phyloP scores from a whole-genome alignment of 2,113 vertebrate genomes.

The Mobula hypostoma region DNA sequence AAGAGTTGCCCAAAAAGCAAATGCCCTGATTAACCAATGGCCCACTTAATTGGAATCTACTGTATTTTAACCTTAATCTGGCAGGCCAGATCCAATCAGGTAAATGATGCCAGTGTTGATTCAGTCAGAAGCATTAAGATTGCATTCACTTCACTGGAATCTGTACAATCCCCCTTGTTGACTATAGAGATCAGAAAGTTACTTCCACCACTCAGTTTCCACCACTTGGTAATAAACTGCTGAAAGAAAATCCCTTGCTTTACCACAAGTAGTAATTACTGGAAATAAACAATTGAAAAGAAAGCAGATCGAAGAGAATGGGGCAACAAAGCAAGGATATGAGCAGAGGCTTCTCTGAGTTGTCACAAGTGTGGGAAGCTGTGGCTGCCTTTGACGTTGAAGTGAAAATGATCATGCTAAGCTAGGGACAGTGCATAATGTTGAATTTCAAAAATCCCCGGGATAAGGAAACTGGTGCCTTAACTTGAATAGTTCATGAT shows the following conservation, averaged over 20 bases:
- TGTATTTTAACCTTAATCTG: not conserved
- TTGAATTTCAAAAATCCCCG: not conserved
- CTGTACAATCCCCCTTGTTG: no score
- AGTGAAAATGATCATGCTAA: not conserved
- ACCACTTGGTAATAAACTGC: not conserved
- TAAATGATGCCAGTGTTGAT: not conserved
- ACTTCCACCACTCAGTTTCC: not conserved
- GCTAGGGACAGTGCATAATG: no score
- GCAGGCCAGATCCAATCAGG: no score
- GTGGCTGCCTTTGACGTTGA: not conserved
- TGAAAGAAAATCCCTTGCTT: not conserved
- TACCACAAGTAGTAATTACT: not conserved
- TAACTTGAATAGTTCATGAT: not conserved
- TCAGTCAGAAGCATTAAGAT: not conserved
- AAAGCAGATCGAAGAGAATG: not conserved
- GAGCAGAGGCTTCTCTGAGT: not conserved
- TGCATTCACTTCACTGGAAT: not conserved
- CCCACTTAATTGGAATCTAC: no score
- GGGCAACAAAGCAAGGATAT: not conserved
- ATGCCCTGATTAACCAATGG: no score
- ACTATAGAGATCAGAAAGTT: not conserved
- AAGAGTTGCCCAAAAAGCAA: no score
- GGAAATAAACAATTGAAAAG: not conserved
- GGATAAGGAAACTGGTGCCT: not conserved
- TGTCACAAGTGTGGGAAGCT: not conserved